Conservation (phyloP, 2,888 invertebrate genomes). For the Caenorhabditis panamensis region DNA sequence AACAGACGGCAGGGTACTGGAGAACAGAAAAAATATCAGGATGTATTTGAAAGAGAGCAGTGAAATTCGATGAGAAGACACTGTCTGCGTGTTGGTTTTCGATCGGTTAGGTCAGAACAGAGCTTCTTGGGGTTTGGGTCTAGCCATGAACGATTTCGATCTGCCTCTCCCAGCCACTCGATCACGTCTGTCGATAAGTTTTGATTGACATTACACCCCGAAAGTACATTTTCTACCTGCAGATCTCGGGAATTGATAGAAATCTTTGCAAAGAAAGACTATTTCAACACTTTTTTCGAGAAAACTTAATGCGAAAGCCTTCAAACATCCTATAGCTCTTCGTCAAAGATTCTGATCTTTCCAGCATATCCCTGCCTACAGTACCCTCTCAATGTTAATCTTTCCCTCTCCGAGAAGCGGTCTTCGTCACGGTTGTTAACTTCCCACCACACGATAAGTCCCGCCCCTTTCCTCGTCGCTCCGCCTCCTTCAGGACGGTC, state of each 20-base stretch:
- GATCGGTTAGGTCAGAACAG: neutral
- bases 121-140: neutral
- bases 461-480: constrained; percentile 28
- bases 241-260: neutral
- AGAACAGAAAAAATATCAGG: constrained; percentile 3
- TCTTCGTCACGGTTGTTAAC: constrained; percentile 52
- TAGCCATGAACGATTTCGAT: neutral
- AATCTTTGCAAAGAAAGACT: neutral
- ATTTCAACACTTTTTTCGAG: no score
- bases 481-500: constrained; percentile 9
- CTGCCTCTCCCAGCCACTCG: constrained; percentile 13
- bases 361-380: neutral
- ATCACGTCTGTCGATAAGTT: constrained; percentile 61
- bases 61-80: constrained; percentile 9
- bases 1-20: constrained; percentile 5
- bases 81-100: constrained; percentile 1
- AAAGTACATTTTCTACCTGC: constrained; percentile 38
- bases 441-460: neutral
- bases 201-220: constrained; percentile 64
- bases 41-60: no score
- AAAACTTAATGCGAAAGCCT: neutral
- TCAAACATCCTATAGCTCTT: neutral
- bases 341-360: constrained; percentile 1
- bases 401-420: neutral
- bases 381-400: constrained; percentile 26